Percentiles rank a stretch among this genome's conserved stretches.
phyloP scores from a whole-genome alignment of 2,888 invertebrate species.

The Tiliacea citrago region DNA sequence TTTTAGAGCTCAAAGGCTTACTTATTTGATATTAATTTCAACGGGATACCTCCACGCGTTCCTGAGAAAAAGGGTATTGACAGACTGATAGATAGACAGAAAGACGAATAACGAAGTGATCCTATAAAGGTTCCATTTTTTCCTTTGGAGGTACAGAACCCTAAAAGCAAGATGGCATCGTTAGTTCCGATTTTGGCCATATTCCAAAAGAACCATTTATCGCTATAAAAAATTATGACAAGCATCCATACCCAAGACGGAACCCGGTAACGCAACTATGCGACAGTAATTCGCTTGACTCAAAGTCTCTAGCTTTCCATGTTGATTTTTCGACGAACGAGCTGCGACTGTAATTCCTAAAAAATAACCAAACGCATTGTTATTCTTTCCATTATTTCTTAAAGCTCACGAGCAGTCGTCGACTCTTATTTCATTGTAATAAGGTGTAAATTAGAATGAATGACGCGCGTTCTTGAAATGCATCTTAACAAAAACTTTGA shows the following conservation, averaged over 20 bases:
- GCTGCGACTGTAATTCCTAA: constrained; percentile 19
- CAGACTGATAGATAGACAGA: too few relatives aligned
- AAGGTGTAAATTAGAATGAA: background rate
- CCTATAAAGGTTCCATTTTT: too few relatives aligned
- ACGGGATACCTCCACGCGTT: too few relatives aligned
- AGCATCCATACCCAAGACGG: background rate
- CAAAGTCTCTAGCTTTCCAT: background rate
- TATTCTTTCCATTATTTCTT: background rate
- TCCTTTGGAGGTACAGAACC: too few relatives aligned
- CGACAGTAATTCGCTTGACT: background rate
- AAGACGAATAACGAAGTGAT: too few relatives aligned
- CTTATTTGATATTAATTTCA: too few relatives aligned
- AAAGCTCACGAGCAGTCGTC: background rate
- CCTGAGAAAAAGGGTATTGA: too few relatives aligned
- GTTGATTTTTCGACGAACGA: background rate
- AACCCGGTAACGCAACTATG: background rate
- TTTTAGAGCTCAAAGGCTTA: too few relatives aligned
- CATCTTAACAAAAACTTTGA: background rate
- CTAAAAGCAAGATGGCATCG: too few relatives aligned
- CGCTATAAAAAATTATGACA: background rate
- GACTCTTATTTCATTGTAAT: background rate
- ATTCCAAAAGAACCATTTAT: too few relatives aligned
- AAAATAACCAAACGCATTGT: background rate
- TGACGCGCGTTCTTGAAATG: background rate
- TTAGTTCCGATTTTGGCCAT: too few relatives aligned